Conservation (phyloP, 1,140 invertebrate genomes). For the Sitobion miscanthi region DNA sequence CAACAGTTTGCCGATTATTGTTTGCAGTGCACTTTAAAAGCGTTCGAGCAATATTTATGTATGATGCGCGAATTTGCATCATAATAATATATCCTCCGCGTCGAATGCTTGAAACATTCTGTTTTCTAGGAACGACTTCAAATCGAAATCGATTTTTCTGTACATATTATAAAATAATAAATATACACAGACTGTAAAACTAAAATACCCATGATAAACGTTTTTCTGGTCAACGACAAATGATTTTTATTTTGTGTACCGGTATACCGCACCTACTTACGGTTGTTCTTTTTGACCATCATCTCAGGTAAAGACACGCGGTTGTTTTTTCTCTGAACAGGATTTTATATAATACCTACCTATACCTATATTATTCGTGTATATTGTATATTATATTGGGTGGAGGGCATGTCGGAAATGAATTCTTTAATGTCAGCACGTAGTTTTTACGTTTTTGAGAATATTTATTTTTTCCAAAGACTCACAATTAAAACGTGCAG, state of each 20-base stretch:
- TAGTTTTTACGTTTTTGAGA: neutral
- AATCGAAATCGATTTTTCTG: neutral
- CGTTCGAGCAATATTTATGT: neutral
- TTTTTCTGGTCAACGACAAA: neutral
- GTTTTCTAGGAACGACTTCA: neutral
- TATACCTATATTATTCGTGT: neutral
- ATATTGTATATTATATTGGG: neutral
- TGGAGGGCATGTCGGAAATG: neutral
- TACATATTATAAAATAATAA: neutral
- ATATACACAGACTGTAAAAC: neutral
- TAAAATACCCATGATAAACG: neutral
- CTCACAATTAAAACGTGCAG: neutral
- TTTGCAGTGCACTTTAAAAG: slow-evolving; percentile 1
- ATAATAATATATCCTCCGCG: neutral
- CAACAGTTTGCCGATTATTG: neutral
- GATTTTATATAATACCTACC: neutral
- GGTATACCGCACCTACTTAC: no score
- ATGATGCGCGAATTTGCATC: neutral
- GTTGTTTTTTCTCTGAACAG: neutral
- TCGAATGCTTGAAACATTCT: neutral
- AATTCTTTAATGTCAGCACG: neutral
- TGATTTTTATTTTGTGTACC: no score
- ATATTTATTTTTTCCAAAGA: neutral
- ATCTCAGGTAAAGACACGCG: neutral
- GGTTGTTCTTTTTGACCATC: neutral